These are phyloP conservation scores for Macquaria ambigua DNA, from an alignment of 2,113 vertebrate species.

Conservation along the genomic window DNA sequence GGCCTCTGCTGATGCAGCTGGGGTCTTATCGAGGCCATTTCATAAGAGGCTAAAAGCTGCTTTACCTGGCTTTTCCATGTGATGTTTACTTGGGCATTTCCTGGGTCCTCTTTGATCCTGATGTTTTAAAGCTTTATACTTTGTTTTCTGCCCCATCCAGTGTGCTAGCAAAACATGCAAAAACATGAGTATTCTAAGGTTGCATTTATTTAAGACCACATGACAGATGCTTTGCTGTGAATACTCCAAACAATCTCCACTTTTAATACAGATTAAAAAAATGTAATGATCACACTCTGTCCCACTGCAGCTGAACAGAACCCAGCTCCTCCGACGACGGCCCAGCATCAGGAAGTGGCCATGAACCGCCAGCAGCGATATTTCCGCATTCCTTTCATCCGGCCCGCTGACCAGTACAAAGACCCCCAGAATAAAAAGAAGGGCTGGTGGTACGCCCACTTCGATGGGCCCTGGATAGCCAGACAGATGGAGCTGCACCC, in stretches of 20 bases:
- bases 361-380: slow-evolving; percentile 95
- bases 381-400: slow-evolving; percentile 98
- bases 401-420: slow-evolving; percentile 97
- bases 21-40: slow-evolving; percentile 45
- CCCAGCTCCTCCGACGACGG: slow-evolving; percentile 83
- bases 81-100: slow-evolving; percentile 28
- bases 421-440: slow-evolving; percentile 99
- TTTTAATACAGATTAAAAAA: neutral
- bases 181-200: slow-evolving; percentile 12
- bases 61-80: slow-evolving; percentile 37
- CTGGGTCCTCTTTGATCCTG: slow-evolving; percentile 38
- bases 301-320: slow-evolving; percentile 91
- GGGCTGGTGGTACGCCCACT: slow-evolving; percentile 99
- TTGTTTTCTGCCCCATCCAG: slow-evolving; percentile 12
- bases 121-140: slow-evolving; percentile 43
- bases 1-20: slow-evolving; percentile 33
- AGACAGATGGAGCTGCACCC: slow-evolving; percentile 97
- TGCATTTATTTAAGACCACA: slow-evolving; percentile 2
- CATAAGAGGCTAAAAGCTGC: slow-evolving; percentile 57
- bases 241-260: neutral
- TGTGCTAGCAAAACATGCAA: neutral
- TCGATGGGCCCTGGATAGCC: slow-evolving; percentile 97
- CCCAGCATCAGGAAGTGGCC: slow-evolving; percentile 90
- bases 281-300: neutral
- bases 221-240: slow-evolving; percentile 23